Evolutionary conservation across 2,888 invertebrate genomes (phyloP).

Genomic region (Diarsia brunnea): DNA sequence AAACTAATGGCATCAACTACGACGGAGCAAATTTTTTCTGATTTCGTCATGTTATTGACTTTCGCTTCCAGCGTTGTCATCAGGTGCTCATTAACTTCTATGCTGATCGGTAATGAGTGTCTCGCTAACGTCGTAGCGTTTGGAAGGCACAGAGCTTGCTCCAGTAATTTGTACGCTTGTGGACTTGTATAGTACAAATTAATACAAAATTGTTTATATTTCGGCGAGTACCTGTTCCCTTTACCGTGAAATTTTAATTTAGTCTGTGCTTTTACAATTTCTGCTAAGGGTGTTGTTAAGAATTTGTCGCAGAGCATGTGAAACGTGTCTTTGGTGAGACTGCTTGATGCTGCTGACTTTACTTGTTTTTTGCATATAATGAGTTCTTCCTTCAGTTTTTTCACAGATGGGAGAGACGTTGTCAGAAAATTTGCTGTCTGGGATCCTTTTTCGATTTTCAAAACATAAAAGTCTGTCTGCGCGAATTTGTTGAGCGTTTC

Average conservation of each 20-base stretch:
- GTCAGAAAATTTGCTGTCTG: slow-evolving; percentile 46
- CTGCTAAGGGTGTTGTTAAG: slow-evolving; percentile 59
- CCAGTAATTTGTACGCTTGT: slow-evolving; percentile 63
- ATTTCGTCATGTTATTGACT: slow-evolving; percentile 58
- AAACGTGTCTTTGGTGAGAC: slow-evolving; percentile 41
- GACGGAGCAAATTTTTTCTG: slow-evolving; percentile 64
- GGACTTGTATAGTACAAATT: slow-evolving; percentile 67
- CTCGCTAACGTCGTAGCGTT: slow-evolving; percentile 51
- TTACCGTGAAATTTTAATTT: slow-evolving; percentile 49
- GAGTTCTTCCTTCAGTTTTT: slow-evolving; percentile 45
- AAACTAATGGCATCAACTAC: slow-evolving; percentile 58
- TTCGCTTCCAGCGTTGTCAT: slow-evolving; percentile 61
- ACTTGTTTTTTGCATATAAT: slow-evolving; percentile 39
- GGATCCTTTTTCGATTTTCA: slow-evolving; percentile 36
- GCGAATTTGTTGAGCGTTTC: slow-evolving; percentile 34
- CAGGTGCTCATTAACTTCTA: slow-evolving; percentile 59
- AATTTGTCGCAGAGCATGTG: slow-evolving; percentile 59
- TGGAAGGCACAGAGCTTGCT: slow-evolving; percentile 59
- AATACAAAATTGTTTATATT: slow-evolving; percentile 64
- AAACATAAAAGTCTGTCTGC: slow-evolving; percentile 52
- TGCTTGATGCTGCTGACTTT: slow-evolving; percentile 34
- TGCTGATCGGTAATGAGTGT: slow-evolving; percentile 56
- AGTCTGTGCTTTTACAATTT: slow-evolving; percentile 63
- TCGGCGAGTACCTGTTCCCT: slow-evolving; percentile 51
- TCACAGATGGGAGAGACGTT: slow-evolving; percentile 39